Evolutionary conservation across 2,113 vertebrate species (phyloP), one percentile per base, ranked within the genome.

Genomic region (Vanacampus margaritifer): DNA sequence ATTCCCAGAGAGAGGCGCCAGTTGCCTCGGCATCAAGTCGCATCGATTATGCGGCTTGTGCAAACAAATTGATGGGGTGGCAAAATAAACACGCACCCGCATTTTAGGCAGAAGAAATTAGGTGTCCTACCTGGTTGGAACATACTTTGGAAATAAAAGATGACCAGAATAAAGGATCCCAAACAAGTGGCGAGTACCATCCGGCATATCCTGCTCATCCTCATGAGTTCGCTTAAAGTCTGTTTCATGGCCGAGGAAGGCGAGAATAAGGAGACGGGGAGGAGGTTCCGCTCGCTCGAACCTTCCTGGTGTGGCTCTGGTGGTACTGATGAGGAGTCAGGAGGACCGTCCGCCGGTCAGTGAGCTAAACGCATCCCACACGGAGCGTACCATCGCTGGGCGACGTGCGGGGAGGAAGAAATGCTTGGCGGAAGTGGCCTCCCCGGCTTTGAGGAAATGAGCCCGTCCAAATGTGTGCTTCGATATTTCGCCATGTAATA

Each of bases 81-180:
- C 23, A 26, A 19, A 32, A 26, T 26, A 24, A 12, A 46, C 43
- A 41, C 39, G 13, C 39, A 3, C 37, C 7, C 37, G 37, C 65
- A 76, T 53, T 46, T 54, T n/a, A n/a, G 3, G 11, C 32, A 69
- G 41, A 46, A 17, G 57, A 69, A 59, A 72, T 17, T 32, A 43
- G 26, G 59, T 71, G 16, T 89, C 95, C 93, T 96, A 98, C 96
- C 95, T 96, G 95, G 95, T 64, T 95, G 94, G 89, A 96, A 97
- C 96, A 96, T 97, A 97, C 96, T 98, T 97, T 97, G 96, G 93
- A 96, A 97, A 94, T 97, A 98, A 92, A 98, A 98, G 95, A 97
- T 94, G 93, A 97, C 95, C 89, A 98, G 92, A 83, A 96, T 92
- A 91, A 96, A 96, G 80, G 95, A 98, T 91, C 96, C 96, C 87